Base-by-base conservation (phyloP, 2,797 vertebrate species). In the Bradypodion pumilum region DNA sequence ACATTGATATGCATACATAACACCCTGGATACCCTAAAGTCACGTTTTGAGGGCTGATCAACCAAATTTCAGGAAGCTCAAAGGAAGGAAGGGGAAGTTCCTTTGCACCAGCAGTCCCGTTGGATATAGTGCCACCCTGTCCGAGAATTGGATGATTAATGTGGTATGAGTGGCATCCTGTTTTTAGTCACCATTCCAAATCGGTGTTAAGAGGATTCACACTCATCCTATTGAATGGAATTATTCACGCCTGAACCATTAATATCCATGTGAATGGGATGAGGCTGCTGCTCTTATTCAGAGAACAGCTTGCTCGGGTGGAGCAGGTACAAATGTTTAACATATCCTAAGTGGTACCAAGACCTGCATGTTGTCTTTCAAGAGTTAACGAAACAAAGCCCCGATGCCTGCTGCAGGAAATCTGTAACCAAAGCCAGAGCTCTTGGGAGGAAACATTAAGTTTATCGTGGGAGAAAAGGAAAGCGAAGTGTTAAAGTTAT, bases 401-500 rank as follows among this genome's bases (percentile, higher is more conserved):
- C 68, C 74, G 90, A 52, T 46, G 80, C 79, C 89, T 91, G 89
- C 85, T 92, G 86, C 94, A 96, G 97, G 97, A 98, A 97, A 90
- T 92, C 93, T 90, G 94, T 65, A 69, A 70, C 86, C n/a, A 52
- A 87, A 84, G 85, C 42, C 89, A 85, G 89, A 87, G 82, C 89
- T 85, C 90, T 80, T 60, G 82, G 92, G 91, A 95, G 97, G 97
- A 97, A 97, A 88, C 94, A 83, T 83, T 52, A 90, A 56, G 76
- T 81, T 76, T 89, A 90, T 89, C 93, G 94, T 96, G 96, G 95
- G 95, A 97, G 96, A 96, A 95, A 93, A 96, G 95, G 93, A 77
- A 91, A 94, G 94, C 88, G 87, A 95, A 97, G 97, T 86, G 96
- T 97, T 97, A 96, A 96, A 93, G 93, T 92, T 93, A 83, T 94